Base-by-base conservation (phyloP, 2,797 vertebrate genomes). In the Mormyrops attenuatus region DNA sequence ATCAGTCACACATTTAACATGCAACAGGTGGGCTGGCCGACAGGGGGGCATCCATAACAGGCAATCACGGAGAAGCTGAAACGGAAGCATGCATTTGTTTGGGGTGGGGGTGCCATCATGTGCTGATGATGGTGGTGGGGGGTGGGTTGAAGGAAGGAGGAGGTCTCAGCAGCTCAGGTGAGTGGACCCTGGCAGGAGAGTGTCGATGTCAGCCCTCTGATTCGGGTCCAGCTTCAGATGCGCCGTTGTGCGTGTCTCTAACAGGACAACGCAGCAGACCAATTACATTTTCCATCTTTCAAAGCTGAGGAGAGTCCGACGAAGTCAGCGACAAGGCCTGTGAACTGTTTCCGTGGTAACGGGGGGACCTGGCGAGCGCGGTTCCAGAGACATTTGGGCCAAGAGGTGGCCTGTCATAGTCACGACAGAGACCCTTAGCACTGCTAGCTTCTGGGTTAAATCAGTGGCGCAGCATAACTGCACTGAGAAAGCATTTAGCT, bases 311-410 rank as follows among this genome's bases (percentile, higher is more conserved):
- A 89, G 47, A 22, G 22, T 87, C 49, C 52, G n/a, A 22, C 57
- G 53, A 60, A 41, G 89, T 77, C 44, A 47, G 38, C 26, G 15
- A 34, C n/a, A 49, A 8, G 60, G 53, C 38, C 30, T 85, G 34
- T 63, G 84, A 66, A 86, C 90, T 20, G 94, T 95, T 94, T 90
- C 94, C 93, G 41, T 93, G 93, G 94, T 82, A 94, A 95, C 93
- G 85, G 88, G 73, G 38, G 89, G 82, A 89, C 88, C 85, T 90
- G 73, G 5, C 7, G 17, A 53, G 55, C 8, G 5, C 15, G 5
- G 50, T 66, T 47, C 60, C 17, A 38, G 34, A 84, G 77, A 57
- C 30, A 53, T 53, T 38, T 17, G 50, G 34, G 90, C 88, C 66
- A 90, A 93, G 91, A 41, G n/a, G 88, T 63, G 73, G 85, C 47